Evolutionary conservation across 2,113 vertebrate species (phyloP), one percentile per base, ranked within the genome.

Genomic region (Coreoperca whiteheadi): DNA sequence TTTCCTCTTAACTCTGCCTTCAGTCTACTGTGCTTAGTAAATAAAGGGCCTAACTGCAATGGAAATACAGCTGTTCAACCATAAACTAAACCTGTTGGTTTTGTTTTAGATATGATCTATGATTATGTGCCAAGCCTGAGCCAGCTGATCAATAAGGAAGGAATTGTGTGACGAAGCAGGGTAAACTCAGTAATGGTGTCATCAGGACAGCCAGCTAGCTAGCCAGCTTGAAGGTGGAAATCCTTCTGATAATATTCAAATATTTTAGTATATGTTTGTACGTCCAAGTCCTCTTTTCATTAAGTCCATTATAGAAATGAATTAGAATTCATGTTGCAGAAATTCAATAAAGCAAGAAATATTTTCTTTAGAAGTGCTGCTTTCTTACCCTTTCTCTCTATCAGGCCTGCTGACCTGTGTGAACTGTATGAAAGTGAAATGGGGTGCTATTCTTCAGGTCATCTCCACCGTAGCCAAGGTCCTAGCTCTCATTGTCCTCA

Each of bases 361-460:
- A 63, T 21, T 28, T 66, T 43, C 15, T 50, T 21, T 6, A 46
- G 2, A 60, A 23, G 6, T 63, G 10, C 48, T 51, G 11, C 57
- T 67, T 66, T 54, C 15, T 43, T 28, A 1, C 8, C 21, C 18
- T 50, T 11, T 61, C 7, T 74, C 51, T 68, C 60, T 4, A 14
- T 25, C 78, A 96, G 96, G 89, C 84, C 73, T 96, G 41, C 82
- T 96, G 86, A 96, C 96, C 3, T 83, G n/a, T 78, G 94, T 96
- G 43, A 96, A 96, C 89, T 95, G 94, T 68, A 93, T 95, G 95
- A 96, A 95, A 81, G 96, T 96, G 53, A 96, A 96, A 84, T 96
- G 95, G 96, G 96, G 96, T 0, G 95, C 96, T 25, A 92, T 94
- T 73, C 94, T 96, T 43, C 96, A 96, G 90, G 96, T 96, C 60